Evolutionary conservation across 2,797 vertebrate species (phyloP).

Genomic region (Morelia viridis): DNA sequence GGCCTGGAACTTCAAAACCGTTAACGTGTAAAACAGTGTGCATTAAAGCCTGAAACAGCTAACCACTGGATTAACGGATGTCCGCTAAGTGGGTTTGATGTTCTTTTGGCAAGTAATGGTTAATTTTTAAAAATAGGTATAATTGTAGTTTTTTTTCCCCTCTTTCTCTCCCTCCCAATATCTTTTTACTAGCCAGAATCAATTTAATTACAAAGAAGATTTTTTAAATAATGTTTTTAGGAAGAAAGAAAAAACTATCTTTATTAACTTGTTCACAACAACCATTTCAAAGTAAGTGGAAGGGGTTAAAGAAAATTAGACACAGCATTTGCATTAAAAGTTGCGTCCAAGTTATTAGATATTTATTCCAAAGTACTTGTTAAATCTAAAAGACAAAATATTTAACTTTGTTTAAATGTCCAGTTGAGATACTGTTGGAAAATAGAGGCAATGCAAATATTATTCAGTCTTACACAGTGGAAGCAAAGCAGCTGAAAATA

Average conservation of each 20-base stretch:
- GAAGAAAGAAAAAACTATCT: conserved; percentile 38
- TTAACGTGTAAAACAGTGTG: conserved; percentile 89
- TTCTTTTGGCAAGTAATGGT: conserved; percentile 76
- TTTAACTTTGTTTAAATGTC: conserved; percentile 35
- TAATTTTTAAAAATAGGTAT: conserved; percentile 67
- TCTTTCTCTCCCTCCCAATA: conserved; percentile 2
- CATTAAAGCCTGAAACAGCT: conserved; percentile 83
- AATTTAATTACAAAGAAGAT: conserved; percentile 40
- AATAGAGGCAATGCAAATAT: background rate
- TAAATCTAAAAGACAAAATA: conserved; percentile 1
- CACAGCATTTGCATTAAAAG: background rate
- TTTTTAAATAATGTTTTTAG: conserved; percentile 9
- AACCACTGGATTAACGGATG: conserved; percentile 87
- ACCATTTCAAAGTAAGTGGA: background rate
- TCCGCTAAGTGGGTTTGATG: conserved; percentile 85
- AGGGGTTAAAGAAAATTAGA: conserved; percentile 1
- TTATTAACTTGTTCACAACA: conserved; percentile 3
- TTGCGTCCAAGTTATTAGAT: conserved; percentile 20
- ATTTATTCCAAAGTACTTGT: background rate
- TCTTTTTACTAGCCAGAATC: conserved; percentile 47
- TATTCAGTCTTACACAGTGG: background rate
- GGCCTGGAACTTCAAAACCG: conserved; percentile 83
- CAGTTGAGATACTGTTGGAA: conserved; percentile 21
- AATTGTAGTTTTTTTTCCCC: conserved; percentile 35
- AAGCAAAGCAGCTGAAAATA: conserved; percentile 10